Evolutionary conservation across 2,797 vertebrate species (phyloP).

Genomic region (Parotocinclus haroldoi): DNA sequence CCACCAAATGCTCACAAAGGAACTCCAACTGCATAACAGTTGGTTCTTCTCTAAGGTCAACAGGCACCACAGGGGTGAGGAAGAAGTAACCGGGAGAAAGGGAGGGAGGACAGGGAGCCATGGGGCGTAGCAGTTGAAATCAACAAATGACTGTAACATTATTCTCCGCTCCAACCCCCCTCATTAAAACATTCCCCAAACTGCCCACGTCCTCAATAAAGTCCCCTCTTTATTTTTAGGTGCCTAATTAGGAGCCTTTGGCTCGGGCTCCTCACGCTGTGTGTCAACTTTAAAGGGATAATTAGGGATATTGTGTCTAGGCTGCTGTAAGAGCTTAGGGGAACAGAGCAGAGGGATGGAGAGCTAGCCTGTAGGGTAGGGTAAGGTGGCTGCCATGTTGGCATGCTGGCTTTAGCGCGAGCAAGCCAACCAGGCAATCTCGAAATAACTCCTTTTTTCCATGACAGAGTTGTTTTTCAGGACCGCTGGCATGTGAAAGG

Average conservation of each 20-base stretch:
- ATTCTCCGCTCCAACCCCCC: constrained; percentile 62
- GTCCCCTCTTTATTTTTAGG: constrained; percentile 65
- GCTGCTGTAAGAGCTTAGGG: constrained; percentile 45
- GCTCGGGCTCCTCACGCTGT: constrained; percentile 57
- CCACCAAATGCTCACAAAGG: neutral
- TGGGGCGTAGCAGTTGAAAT: constrained; percentile 55
- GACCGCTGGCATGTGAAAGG: constrained; percentile 21
- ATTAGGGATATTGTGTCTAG: constrained; percentile 68
- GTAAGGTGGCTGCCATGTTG: constrained; percentile 34
- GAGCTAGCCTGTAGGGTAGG: constrained; percentile 22
- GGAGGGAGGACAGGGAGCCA: constrained; percentile 25
- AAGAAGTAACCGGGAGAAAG: constrained; percentile 25
- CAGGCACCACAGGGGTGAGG: constrained; percentile 26
- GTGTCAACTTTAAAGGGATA: constrained; percentile 69
- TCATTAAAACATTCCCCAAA: constrained; percentile 74
- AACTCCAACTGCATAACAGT: constrained; percentile 13
- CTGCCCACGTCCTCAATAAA: constrained; percentile 61
- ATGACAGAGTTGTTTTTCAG: constrained; percentile 34
- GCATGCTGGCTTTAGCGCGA: constrained; percentile 1
- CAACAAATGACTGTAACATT: constrained; percentile 65
- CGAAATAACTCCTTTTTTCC: constrained; percentile 39
- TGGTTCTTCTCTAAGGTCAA: constrained; percentile 32
- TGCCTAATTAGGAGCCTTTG: constrained; percentile 66
- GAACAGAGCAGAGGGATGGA: constrained; percentile 36
- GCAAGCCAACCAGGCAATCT: constrained; percentile 28